phyloP scores from a whole-genome alignment of 2,113 vertebrate species.

The rat (Rattus norvegicus) region DNA sequence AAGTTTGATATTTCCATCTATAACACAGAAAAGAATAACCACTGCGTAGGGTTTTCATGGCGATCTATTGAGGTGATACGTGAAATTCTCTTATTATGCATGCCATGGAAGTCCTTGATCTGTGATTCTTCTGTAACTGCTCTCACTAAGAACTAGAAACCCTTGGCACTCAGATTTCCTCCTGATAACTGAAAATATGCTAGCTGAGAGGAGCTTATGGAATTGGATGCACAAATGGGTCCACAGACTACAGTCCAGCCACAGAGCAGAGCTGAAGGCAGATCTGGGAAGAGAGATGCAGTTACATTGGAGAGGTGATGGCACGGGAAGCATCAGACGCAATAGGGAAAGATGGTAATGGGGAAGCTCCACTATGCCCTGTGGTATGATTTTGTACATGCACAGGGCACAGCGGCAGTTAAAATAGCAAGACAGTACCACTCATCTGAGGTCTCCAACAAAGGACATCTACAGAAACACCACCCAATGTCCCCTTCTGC shows the following conservation, averaged over 20 bases:
- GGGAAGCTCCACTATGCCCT: neutral
- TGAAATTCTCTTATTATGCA: neutral
- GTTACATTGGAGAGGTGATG: neutral
- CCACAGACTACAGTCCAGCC: neutral
- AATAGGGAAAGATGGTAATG: neutral
- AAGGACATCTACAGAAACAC: neutral
- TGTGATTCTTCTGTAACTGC: neutral
- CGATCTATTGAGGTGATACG: neutral
- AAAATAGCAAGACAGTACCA: neutral
- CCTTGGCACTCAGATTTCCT: neutral
- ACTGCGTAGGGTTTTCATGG: neutral
- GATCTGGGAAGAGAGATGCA: slow-evolving; percentile 2
- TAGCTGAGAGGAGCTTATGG: neutral
- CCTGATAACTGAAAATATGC: neutral
- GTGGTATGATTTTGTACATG: neutral
- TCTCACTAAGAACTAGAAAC: neutral
- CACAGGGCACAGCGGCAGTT: neutral
- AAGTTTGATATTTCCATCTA: neutral
- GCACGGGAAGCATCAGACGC: neutral
- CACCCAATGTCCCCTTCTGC: neutral
- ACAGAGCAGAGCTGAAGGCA: neutral
- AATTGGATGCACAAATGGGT: neutral
- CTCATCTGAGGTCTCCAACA: neutral
- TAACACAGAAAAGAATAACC: neutral
- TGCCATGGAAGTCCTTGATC: neutral